phyloP scores from a whole-genome alignment of 2,888 invertebrate species.

The Odontocolon sp. region DNA sequence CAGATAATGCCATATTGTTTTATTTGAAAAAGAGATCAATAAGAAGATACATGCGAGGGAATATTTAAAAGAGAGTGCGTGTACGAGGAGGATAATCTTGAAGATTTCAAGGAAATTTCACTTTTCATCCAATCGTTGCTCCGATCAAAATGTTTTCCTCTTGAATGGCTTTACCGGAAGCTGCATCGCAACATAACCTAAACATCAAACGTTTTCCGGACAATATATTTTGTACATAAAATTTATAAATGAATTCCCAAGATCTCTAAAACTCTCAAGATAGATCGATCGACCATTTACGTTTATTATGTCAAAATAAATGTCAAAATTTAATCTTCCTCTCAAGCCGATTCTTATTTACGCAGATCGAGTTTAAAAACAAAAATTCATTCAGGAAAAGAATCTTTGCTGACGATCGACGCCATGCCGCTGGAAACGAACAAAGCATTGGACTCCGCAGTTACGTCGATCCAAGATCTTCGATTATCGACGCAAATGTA shows the following conservation, averaged over 20 bases:
- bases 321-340: not conserved
- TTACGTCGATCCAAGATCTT: no score
- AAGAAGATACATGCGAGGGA: constrained; percentile 27
- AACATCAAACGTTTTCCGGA: not conserved
- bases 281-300: no score
- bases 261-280: no score
- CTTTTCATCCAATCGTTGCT: not conserved
- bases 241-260: not conserved
- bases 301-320: not conserved
- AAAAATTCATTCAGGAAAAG: no score
- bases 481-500: no score
- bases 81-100: not conserved
- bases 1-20: constrained; percentile 47
- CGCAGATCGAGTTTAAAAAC: no score
- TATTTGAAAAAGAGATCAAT: constrained; percentile 32
- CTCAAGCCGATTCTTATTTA: no score
- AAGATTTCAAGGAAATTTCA: not conserved
- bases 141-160: not conserved
- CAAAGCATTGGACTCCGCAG: no score
- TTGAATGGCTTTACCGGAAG: not conserved
- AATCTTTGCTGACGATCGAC: no score
- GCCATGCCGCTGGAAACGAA: no score
- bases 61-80: constrained; percentile 7
- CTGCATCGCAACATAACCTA: constrained; percentile 17
- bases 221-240: not conserved